phyloP scores from a whole-genome alignment of 1,140 invertebrate species.

The Leucophenga varia region DNA sequence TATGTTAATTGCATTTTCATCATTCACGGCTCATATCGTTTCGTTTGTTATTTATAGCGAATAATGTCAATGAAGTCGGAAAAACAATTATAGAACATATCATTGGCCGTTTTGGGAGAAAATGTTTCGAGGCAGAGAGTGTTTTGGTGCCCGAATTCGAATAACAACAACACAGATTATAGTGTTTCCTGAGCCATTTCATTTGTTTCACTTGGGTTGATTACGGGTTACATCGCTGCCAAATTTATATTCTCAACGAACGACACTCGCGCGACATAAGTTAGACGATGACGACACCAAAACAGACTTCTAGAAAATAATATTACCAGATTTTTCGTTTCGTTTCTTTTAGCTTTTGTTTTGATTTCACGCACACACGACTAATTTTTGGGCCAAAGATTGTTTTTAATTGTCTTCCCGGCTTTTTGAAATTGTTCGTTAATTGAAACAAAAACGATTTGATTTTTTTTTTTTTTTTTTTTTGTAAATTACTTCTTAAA shows the following conservation, averaged over 20 bases:
- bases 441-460: constrained; percentile 53
- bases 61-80: constrained; percentile 37
- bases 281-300: constrained; percentile 49
- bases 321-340: constrained; percentile 42
- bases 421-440: constrained; percentile 35
- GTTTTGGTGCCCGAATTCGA: constrained; percentile 68
- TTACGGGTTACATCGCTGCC: constrained; percentile 8
- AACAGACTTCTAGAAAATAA: constrained; percentile 55
- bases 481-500: no score
- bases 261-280: background rate
- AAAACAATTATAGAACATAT: constrained; percentile 32
- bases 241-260: background rate
- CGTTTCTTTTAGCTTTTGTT: constrained; percentile 23
- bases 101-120: constrained; percentile 36
- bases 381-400: constrained; percentile 3
- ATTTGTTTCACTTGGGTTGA: no score
- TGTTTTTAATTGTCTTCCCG: constrained; percentile 3
- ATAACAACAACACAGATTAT: no score
- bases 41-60: constrained; percentile 19
- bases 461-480: no score
- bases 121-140: constrained; percentile 31
- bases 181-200: background rate
- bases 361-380: background rate
- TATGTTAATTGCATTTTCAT: background rate
- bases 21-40: no score